phyloP scores from a whole-genome alignment of 92 coral and sea anemone species.

The Siderastrea siderea region DNA sequence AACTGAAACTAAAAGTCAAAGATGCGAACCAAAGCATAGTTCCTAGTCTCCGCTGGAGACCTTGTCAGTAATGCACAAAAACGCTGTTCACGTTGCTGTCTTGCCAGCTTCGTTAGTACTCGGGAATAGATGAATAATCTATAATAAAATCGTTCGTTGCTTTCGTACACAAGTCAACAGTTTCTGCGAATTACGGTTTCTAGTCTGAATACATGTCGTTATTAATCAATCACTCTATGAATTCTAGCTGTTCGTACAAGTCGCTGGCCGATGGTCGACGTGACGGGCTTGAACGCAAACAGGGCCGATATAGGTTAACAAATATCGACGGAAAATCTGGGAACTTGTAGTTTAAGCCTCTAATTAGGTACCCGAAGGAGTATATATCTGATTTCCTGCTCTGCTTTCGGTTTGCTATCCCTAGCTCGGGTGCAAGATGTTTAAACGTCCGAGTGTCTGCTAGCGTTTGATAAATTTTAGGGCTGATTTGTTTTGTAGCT shows the following conservation, averaged over 20 bases:
- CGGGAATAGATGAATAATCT: too few relatives aligned
- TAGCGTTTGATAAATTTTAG: slow-evolving; percentile 20
- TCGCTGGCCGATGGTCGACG: slow-evolving; percentile 25
- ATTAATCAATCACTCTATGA: too few relatives aligned
- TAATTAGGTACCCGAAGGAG: slow-evolving; percentile 31
- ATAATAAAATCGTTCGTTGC: too few relatives aligned
- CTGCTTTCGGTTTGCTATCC: slow-evolving; percentile 24
- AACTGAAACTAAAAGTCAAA: too few relatives aligned
- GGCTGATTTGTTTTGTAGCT: slow-evolving; percentile 31
- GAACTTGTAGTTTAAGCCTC: slow-evolving; percentile 10
- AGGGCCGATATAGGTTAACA: slow-evolving; percentile 16
- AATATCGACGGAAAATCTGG: slow-evolving; percentile 7
- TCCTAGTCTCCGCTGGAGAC: too few relatives aligned
- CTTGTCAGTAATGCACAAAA: too few relatives aligned
- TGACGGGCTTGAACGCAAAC: slow-evolving; percentile 5
- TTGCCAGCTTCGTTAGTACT: too few relatives aligned
- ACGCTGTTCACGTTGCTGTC: too few relatives aligned
- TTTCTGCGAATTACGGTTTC: background rate
- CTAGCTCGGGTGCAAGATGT: slow-evolving; percentile 55
- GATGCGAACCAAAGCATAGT: too few relatives aligned
- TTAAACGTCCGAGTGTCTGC: slow-evolving; percentile 1
- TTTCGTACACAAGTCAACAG: background rate
- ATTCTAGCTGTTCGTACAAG: slow-evolving; percentile 13
- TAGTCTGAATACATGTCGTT: background rate
- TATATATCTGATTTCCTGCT: slow-evolving; percentile 45